A percentile compares a stretch with the other conserved stretches of the same genome.
phyloP scores from a whole-genome alignment of 2,888 invertebrate genomes.

The Sphaerophoria rueppellii region DNA sequence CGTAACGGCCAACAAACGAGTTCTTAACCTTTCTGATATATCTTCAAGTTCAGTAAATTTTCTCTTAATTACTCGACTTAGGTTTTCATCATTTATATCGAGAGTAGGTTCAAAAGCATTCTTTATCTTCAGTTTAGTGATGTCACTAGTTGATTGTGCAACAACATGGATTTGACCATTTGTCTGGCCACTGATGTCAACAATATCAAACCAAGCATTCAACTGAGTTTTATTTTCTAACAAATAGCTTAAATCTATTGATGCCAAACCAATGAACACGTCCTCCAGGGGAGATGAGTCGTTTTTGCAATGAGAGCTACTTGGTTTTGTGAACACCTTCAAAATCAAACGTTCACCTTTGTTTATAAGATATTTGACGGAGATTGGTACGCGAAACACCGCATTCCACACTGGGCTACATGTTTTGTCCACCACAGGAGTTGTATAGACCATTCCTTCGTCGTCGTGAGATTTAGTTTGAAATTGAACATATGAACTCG shows the following conservation, averaged over 20 bases:
- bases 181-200: conserved; percentile 84
- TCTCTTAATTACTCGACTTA: conserved; percentile 84
- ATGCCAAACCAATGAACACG: conserved; percentile 85
- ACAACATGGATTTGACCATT: conserved; percentile 86
- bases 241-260: conserved; percentile 84
- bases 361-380: conserved; percentile 83
- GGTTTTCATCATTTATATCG: conserved; percentile 79
- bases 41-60: conserved; percentile 86
- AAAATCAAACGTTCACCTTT: conserved; percentile 84
- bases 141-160: conserved; percentile 84
- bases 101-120: conserved; percentile 78
- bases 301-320: conserved; percentile 77
- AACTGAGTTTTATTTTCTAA: conserved; percentile 82
- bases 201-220: conserved; percentile 86
- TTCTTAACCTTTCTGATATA: conserved; percentile 85
- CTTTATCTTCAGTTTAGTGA: conserved; percentile 67
- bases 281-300: conserved; percentile 84
- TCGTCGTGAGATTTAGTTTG: conserved; percentile 81
- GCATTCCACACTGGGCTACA: conserved; percentile 84
- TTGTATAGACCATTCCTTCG: conserved; percentile 82
- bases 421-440: conserved; percentile 83
- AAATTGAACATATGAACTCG: conserved; percentile 86
- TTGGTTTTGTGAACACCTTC: conserved; percentile 85
- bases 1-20: conserved; percentile 84
- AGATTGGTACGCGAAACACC: conserved; percentile 83